Evolutionary conservation across 2,797 vertebrate genomes (phyloP).

Genomic region (Pempheris klunzingeri): DNA sequence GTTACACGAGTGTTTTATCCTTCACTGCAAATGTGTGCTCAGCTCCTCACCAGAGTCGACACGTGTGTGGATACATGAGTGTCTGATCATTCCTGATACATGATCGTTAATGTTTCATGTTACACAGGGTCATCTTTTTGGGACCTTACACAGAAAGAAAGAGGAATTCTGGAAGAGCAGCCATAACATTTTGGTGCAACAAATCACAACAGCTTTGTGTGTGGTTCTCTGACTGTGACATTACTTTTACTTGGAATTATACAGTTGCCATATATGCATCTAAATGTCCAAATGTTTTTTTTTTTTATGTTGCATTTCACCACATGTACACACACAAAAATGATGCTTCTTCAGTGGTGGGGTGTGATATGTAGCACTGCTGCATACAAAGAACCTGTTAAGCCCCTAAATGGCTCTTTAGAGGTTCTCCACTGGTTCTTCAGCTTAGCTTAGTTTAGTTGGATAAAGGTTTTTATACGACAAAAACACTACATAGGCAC

Average conservation of each 20-base stretch:
- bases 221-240: background rate
- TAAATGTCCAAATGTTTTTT: constrained; percentile 1
- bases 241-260: background rate
- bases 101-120: background rate
- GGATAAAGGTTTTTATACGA: no score
- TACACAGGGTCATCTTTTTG: background rate
- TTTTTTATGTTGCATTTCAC: background rate
- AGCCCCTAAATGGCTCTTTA: no score
- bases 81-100: constrained; percentile 1
- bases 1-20: constrained; percentile 49
- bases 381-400: no score
- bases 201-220: background rate
- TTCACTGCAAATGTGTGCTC: constrained; percentile 21
- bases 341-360: no score
- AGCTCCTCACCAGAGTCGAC: constrained; percentile 16
- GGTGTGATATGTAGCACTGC: no score
- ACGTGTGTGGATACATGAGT: background rate
- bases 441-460: no score
- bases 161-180: background rate
- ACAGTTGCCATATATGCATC: background rate
- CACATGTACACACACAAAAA: no score
- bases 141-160: background rate
- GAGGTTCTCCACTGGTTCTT: no score
- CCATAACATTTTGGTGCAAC: background rate
- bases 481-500: no score